A percentile compares a stretch with the other conserved stretches of the same genome.
phyloP scores from a whole-genome alignment of 1,140 invertebrate genomes.

The Dendroctonus ponderosae region DNA sequence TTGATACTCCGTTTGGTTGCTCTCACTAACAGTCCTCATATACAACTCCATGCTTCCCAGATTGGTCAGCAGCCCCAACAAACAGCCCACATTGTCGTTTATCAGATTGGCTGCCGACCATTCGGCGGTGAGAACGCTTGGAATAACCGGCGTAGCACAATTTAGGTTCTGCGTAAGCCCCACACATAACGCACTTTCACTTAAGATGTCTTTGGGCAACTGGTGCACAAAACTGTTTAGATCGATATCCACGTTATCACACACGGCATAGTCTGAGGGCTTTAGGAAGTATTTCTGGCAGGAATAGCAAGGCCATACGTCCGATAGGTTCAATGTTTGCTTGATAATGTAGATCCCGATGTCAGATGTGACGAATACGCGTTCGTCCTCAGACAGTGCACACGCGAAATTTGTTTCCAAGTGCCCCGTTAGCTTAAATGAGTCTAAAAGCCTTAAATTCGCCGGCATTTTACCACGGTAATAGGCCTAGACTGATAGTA shows the following conservation, averaged over 20 bases:
- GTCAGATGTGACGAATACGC: constrained; percentile 33
- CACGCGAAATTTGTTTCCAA: constrained; percentile 34
- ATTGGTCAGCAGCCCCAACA: constrained; percentile 39
- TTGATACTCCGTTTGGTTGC: constrained; percentile 33
- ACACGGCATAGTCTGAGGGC: constrained; percentile 29
- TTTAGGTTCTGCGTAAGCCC: constrained; percentile 32
- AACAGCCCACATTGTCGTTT: constrained; percentile 28
- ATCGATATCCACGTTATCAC: constrained; percentile 35
- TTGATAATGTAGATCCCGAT: constrained; percentile 33
- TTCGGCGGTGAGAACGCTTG: constrained; percentile 18
- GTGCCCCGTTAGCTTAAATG: constrained; percentile 24
- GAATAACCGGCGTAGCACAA: constrained; percentile 12
- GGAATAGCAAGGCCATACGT: constrained; percentile 13
- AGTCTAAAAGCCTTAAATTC: constrained; percentile 30
- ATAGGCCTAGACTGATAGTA: too few relatives aligned
- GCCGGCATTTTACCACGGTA: too few relatives aligned
- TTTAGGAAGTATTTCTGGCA: constrained; percentile 32
- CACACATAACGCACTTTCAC: constrained; percentile 25
- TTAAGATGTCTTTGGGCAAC: constrained; percentile 33
- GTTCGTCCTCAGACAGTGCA: constrained; percentile 32
- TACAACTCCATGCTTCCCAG: constrained; percentile 37
- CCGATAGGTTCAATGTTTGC: constrained; percentile 25
- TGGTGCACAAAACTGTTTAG: constrained; percentile 35
- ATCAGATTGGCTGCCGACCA: constrained; percentile 39
- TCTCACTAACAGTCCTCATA: constrained; percentile 29